A percentile compares a stretch with the other conserved stretches of the same genome.
phyloP scores from a whole-genome alignment of 2,113 vertebrate species.

The Sciurus niger region DNA sequence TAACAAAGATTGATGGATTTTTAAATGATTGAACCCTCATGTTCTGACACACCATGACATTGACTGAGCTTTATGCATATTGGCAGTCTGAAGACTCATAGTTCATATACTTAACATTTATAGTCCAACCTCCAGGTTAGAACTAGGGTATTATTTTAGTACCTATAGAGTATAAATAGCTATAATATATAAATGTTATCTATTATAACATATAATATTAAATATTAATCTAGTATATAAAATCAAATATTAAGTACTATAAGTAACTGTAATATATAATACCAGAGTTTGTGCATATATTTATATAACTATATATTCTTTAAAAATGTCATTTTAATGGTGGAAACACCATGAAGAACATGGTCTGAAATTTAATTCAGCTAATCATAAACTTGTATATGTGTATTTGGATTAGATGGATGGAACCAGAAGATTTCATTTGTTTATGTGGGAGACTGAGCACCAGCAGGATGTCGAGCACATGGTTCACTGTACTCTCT shows the following conservation, averaged over 20 bases:
- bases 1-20: neutral
- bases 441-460: constrained; percentile 86
- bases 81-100: neutral
- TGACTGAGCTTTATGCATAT: neutral
- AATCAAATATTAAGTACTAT: neutral
- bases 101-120: neutral
- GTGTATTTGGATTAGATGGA: constrained; percentile 88
- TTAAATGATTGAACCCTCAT: neutral
- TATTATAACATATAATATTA: too few relatives aligned
- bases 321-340: neutral
- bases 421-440: constrained; percentile 87
- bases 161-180: neutral
- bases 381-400: neutral
- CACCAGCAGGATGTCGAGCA: constrained; percentile 78
- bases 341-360: neutral
- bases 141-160: neutral
- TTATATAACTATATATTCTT: neutral
- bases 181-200: neutral
- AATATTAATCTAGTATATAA: too few relatives aligned
- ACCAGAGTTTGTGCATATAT: neutral
- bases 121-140: neutral
- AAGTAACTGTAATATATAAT: neutral
- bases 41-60: neutral
- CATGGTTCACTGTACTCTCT: constrained; percentile 89
- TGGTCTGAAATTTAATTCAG: neutral